These are phyloP conservation scores for Chaetodon auriga DNA, from an alignment of 2,113 vertebrate species.

Conservation along the genomic window DNA sequence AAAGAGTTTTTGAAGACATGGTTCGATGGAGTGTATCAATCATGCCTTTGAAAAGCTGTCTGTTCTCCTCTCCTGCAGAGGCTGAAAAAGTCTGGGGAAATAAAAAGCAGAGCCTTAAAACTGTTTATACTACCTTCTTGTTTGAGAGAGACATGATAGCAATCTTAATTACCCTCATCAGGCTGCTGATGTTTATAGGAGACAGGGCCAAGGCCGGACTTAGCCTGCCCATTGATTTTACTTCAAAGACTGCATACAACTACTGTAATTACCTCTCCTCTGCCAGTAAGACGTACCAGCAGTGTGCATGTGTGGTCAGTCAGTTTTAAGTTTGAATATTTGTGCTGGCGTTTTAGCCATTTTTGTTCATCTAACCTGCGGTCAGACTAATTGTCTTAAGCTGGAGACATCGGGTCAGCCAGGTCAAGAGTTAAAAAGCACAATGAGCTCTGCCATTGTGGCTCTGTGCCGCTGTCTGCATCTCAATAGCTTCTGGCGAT, in stretches of 20 bases:
- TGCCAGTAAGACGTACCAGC: background rate
- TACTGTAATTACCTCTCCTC: slow-evolving; percentile 34
- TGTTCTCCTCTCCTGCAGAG: background rate
- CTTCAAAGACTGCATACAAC: slow-evolving; percentile 27
- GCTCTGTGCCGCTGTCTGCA: slow-evolving; percentile 23
- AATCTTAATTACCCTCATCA: slow-evolving; percentile 36
- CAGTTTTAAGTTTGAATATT: background rate
- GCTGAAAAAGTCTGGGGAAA: slow-evolving; percentile 17
- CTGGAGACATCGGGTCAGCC: slow-evolving; percentile 37
- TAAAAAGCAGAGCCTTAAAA: slow-evolving; percentile 34
- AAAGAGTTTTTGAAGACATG: background rate
- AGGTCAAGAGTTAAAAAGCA: slow-evolving; percentile 32
- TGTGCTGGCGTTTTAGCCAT: background rate
- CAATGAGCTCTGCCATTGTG: background rate
- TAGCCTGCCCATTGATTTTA: slow-evolving; percentile 45
- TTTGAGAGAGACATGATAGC: slow-evolving; percentile 36
- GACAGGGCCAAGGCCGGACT: slow-evolving; percentile 1
- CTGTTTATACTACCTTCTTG: slow-evolving; percentile 28
- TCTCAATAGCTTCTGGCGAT: slow-evolving; percentile 52
- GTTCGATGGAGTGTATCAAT: slow-evolving; percentile 21
- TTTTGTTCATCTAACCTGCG: background rate
- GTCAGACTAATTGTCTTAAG: slow-evolving; percentile 33
- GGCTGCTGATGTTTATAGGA: slow-evolving; percentile 25
- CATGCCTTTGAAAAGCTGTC: slow-evolving; percentile 27
- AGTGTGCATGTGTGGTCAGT: background rate